These are phyloP conservation scores for Xylocopa sonorina DNA, from an alignment of 1,140 invertebrate species.

Conservation along the genomic window DNA sequence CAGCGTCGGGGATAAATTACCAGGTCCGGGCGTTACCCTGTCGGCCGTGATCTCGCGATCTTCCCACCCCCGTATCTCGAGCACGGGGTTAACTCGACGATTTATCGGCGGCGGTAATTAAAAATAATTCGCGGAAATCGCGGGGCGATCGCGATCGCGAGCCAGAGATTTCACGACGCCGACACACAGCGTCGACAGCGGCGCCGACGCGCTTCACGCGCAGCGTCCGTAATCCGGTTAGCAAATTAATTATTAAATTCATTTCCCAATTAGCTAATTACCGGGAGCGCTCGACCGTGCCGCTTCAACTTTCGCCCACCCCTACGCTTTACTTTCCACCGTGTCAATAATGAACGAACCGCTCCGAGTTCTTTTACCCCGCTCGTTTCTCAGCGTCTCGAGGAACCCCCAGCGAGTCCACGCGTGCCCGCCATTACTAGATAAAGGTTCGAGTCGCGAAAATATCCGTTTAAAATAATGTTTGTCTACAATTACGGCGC, in stretches of 20 bases:
- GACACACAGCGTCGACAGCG: no score
- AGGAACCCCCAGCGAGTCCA: background rate
- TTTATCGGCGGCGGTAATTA: constrained; percentile 42
- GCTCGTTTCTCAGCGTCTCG: background rate
- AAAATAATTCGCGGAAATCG: constrained; percentile 31
- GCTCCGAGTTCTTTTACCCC: background rate
- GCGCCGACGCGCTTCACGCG: no score
- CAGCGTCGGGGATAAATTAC: background rate
- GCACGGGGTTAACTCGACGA: constrained; percentile 22
- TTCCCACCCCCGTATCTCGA: background rate
- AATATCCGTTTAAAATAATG: no score
- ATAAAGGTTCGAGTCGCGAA: no score
- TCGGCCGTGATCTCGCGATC: background rate
- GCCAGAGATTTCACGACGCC: no score
- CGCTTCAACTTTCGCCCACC: constrained; percentile 26
- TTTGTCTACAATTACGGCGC: no score
- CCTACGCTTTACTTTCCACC: background rate
- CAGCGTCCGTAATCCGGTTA: constrained; percentile 44
- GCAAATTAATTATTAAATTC: constrained; percentile 62
- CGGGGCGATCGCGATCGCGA: no score
- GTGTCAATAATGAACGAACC: background rate
- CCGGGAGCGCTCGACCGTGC: constrained; percentile 29
- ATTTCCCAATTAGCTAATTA: constrained; percentile 58
- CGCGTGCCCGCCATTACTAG: no score
- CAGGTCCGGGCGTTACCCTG: background rate